Percentiles rank a stretch among this genome's conserved stretches.
Evolutionary conservation across 2,797 vertebrate genomes (phyloP).

Genomic region (Pelochelys cantorii): DNA sequence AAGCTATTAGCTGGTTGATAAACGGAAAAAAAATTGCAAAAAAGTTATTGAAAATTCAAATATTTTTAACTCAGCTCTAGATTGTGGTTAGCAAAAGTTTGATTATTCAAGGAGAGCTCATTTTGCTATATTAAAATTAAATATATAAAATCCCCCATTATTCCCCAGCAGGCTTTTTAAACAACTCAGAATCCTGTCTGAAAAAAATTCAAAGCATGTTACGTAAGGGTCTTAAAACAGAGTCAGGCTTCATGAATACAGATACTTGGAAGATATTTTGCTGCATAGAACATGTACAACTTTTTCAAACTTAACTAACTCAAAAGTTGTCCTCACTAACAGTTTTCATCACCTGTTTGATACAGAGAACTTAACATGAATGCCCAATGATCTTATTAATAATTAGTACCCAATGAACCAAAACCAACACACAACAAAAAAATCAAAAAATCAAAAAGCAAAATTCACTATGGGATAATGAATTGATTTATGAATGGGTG

Average conservation of each 20-base stretch:
- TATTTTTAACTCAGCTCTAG: background rate
- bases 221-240: background rate
- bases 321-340: background rate
- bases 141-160: background rate
- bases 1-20: background rate
- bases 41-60: background rate
- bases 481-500: fast-evolving
- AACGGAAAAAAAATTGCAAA: background rate
- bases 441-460: background rate
- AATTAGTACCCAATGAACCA: background rate
- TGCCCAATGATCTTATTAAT: background rate
- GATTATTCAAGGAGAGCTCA: background rate
- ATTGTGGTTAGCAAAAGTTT: background rate
- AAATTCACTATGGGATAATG: fast-evolving
- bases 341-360: background rate
- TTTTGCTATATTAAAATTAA: background rate
- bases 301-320: fast-evolving
- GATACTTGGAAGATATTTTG: fast-evolving
- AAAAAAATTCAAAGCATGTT: background rate
- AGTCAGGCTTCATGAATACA: background rate
- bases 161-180: background rate
- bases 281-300: fast-evolving
- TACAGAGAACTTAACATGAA: fast-evolving
- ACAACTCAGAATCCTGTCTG: background rate
- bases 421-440: background rate